Conservation (phyloP, 2,888 invertebrate genomes). For the Apotomis turbidana region DNA sequence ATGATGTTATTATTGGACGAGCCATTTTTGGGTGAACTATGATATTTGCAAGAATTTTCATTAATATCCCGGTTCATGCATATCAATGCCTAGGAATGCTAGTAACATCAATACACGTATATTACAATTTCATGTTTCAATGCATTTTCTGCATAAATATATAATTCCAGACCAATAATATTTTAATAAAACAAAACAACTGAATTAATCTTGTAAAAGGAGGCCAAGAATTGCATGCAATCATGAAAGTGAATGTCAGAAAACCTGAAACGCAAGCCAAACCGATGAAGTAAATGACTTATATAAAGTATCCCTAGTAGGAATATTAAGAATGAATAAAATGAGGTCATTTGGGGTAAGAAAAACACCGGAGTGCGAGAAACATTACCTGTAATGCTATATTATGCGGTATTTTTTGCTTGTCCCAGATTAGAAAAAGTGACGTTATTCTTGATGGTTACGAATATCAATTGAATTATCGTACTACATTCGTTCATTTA, state of each 20-base stretch:
- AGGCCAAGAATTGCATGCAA: conserved; percentile 60
- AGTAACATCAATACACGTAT: background rate
- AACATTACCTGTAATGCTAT: too few relatives aligned
- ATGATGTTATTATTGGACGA: conserved; percentile 64
- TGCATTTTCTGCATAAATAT: conserved; percentile 9
- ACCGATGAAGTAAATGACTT: background rate
- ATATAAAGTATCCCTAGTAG: background rate
- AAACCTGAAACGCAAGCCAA: conserved; percentile 14
- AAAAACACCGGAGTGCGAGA: too few relatives aligned
- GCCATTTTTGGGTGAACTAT: conserved; percentile 70
- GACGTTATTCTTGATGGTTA: background rate
- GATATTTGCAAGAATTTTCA: conserved; percentile 54
- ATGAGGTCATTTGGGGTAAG: too few relatives aligned
- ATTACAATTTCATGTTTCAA: background rate
- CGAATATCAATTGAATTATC: background rate
- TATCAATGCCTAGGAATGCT: background rate
- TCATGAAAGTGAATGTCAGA: conserved; percentile 50
- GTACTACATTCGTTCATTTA: background rate
- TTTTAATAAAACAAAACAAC: conserved; percentile 40
- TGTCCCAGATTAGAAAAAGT: too few relatives aligned
- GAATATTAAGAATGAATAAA: too few relatives aligned
- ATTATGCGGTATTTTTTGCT: too few relatives aligned
- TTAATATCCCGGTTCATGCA: background rate
- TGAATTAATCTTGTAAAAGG: conserved; percentile 50
- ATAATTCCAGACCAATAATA: conserved; percentile 5